These are phyloP conservation scores for Cromileptes altivelis DNA, from an alignment of 2,113 vertebrate genomes.

Conservation along the genomic window DNA sequence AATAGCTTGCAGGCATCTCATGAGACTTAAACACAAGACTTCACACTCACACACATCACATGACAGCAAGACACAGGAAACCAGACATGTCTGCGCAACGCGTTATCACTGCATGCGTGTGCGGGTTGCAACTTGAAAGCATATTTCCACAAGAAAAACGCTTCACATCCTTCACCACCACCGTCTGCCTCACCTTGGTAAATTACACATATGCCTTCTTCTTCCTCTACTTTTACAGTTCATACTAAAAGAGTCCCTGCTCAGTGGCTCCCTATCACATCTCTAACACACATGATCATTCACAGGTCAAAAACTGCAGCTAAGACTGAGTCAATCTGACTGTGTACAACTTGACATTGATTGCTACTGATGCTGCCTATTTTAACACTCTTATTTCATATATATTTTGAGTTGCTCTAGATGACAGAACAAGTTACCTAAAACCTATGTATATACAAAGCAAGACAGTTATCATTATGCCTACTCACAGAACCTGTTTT, in stretches of 20 bases:
- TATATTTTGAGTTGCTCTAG: background rate
- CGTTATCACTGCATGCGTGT: constrained; percentile 27
- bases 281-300: background rate
- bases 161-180: constrained; percentile 32
- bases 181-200: constrained; percentile 34
- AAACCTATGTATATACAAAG: constrained; percentile 24
- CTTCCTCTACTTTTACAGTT: constrained; percentile 31
- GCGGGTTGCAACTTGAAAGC: constrained; percentile 47
- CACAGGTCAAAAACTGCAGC: background rate
- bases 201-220: constrained; percentile 37
- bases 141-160: constrained; percentile 50
- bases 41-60: constrained; percentile 38
- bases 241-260: background rate
- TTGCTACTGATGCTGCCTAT: background rate
- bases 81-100: constrained; percentile 42
- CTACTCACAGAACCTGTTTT: constrained; percentile 60
- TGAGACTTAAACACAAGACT: constrained; percentile 27
- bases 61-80: constrained; percentile 49
- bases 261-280: background rate
- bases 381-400: background rate
- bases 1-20: constrained; percentile 35
- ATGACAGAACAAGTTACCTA: constrained; percentile 7
- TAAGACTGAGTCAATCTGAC: background rate
- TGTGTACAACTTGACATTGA: background rate
- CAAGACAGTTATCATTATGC: constrained; percentile 23